Percentiles rank a stretch among this genome's conserved stretches.
Conservation (phyloP, 1,140 invertebrate genomes). For the Tenebrio molitor region DNA sequence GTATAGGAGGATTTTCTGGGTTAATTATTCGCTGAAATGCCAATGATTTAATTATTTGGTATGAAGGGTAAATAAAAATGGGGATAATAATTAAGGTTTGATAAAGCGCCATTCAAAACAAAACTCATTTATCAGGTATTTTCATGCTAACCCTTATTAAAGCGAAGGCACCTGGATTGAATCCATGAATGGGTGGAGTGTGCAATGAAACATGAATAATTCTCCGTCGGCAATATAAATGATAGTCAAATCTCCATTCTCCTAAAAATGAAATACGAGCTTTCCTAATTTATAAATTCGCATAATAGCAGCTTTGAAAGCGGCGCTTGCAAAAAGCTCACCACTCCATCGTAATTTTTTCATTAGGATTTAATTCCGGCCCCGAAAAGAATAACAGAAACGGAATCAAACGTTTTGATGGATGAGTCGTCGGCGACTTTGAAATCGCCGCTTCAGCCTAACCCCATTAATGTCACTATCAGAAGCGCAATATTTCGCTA, state of each 20-base stretch:
- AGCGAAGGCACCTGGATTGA: too few relatives aligned
- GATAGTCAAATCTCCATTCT: conserved; percentile 24
- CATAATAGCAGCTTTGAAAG: not conserved
- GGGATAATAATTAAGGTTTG: too few relatives aligned
- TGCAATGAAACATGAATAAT: conserved; percentile 30
- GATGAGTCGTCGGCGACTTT: not conserved
- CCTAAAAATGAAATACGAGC: conserved; percentile 18
- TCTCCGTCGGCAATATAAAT: conserved; percentile 9
- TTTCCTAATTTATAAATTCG: conserved; percentile 22
- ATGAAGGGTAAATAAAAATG: too few relatives aligned
- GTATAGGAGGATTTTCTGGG: too few relatives aligned
- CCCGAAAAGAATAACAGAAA: not conserved
- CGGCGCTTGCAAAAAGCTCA: too few relatives aligned
- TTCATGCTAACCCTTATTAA: too few relatives aligned
- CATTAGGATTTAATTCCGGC: conserved; percentile 4
- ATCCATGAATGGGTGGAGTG: too few relatives aligned
- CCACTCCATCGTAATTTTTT: not conserved
- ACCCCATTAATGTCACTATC: conserved; percentile 28
- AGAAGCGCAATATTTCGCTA: conserved; percentile 9
- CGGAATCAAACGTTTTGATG: conserved; percentile 5
- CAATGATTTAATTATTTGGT: too few relatives aligned
- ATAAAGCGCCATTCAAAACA: too few relatives aligned
- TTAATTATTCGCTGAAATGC: too few relatives aligned
- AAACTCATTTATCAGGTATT: too few relatives aligned
- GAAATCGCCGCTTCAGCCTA: not conserved